Evolutionary conservation across 2,113 vertebrate species (phyloP).

Genomic region (Corythaixoides concolor): DNA sequence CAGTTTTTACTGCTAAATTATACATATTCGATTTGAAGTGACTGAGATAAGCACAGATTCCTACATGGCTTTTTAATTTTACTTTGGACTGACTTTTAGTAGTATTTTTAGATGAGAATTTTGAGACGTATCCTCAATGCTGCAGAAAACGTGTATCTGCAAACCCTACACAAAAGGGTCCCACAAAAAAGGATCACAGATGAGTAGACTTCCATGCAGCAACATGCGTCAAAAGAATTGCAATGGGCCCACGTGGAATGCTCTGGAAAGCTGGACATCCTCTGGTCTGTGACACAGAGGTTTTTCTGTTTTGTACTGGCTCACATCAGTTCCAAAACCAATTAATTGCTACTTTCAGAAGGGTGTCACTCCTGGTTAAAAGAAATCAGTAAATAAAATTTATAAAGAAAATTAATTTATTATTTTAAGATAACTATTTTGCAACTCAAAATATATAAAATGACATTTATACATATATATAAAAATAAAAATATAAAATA

Average conservation of each 20-base stretch:
- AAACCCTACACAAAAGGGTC: not conserved
- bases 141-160: not conserved
- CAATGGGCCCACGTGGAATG: not conserved
- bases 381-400: not conserved
- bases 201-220: not conserved
- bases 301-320: not conserved
- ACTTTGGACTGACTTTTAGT: not conserved
- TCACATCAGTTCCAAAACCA: fast-evolving
- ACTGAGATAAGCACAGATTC: not conserved
- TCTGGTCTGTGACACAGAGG: not conserved
- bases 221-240: not conserved
- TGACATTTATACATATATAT: not conserved
- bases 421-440: no score
- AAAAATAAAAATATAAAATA: not conserved
- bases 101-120: not conserved
- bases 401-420: no score
- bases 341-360: not conserved
- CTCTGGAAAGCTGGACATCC: not conserved
- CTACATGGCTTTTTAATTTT: not conserved
- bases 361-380: not conserved
- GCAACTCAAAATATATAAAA: not conserved
- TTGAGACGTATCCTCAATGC: not conserved
- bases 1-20: not conserved
- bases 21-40: not conserved
- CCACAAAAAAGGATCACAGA: not conserved